Conservation (phyloP, 2,797 vertebrate species). For the Benthosema pterotum region DNA sequence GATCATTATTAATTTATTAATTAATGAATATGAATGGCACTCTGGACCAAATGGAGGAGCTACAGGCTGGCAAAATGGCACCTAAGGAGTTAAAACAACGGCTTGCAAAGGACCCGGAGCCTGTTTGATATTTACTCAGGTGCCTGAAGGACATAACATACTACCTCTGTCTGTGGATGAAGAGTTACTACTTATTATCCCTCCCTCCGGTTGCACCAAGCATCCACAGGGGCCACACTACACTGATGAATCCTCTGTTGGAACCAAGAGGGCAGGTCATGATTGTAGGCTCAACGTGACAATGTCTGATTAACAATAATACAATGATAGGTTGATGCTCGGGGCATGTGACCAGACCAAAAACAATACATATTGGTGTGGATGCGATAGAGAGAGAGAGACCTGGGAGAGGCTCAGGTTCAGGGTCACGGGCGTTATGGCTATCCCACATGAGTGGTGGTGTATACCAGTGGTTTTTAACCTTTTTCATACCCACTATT, state of each 20-base stretch:
- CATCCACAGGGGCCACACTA: slow-evolving; percentile 2
- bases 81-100: too few relatives aligned
- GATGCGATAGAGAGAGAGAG: slow-evolving; percentile 22
- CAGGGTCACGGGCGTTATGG: slow-evolving; percentile 50
- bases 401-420: slow-evolving; percentile 33
- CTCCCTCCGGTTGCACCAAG: slow-evolving; percentile 18
- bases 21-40: too few relatives aligned
- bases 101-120: slow-evolving; percentile 15
- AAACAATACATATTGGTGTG: slow-evolving; percentile 32
- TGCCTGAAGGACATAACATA: slow-evolving; percentile 29
- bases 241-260: slow-evolving; percentile 19
- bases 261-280: slow-evolving; percentile 9
- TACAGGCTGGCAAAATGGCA: too few relatives aligned
- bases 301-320: slow-evolving; percentile 44
- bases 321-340: slow-evolving; percentile 26
- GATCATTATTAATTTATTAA: too few relatives aligned
- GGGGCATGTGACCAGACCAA: slow-evolving; percentile 21
- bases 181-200: slow-evolving; percentile 15
- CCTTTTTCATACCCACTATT: too few relatives aligned
- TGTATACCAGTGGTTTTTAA: too few relatives aligned
- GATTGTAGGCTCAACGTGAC: slow-evolving; percentile 26
- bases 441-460: slow-evolving; percentile 44
- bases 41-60: too few relatives aligned
- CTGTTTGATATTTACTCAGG: slow-evolving; percentile 27
- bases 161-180: slow-evolving; percentile 42